Base-by-base conservation (phyloP, 1,140 invertebrate genomes). In the Leptoteleia sp. region DNA sequence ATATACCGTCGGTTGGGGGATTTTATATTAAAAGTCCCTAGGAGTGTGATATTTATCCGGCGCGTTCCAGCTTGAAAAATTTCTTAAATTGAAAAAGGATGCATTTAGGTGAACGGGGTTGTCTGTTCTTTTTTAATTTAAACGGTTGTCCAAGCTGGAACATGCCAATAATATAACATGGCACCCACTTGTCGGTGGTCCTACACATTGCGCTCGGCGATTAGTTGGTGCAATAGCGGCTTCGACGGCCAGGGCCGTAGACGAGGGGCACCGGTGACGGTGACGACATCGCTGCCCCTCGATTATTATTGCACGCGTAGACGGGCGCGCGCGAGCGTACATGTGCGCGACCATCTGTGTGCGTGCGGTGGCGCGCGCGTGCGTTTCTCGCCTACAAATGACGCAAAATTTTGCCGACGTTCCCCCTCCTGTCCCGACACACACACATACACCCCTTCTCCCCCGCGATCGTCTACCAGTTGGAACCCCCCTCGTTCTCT, bases 211-310 rank as follows among this genome's bases (percentile, higher is more conserved):
- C 3, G 22, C 22, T 25, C 22, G 22, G 22, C 6, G 22, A 25
- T 25, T 25, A 67, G 62, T 67, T 65, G 42, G 48, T 55, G 64
- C 33, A 54, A 67, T 43, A 42, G 57, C 43, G 31, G 57, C 43
- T 48, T 48, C 43, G 43, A 47, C 22, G 1, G 4, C 8, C 62
- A 67, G 62, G 62, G 50, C 64, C 64, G 64, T 68, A 57, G 0
- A 3, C 43, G 8, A n/a, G 42, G 50, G 62, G 40, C 29, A 65
- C 62, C 35, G 4, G 4, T 19, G 33, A 9, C 33, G 33, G 4
- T 22, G 15, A 22, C 13, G 11, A 38, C 59, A 42, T 42, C 27
- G 61, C 61, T 65, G 47, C 38, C 48, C 38, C 62, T 31, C 47
- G 27, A 48, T 62, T 62, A 50, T 62, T 62, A 62, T 62, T 50